Base-by-base conservation (phyloP, 1,140 invertebrate species). In the Acromyrmex heyeri region DNA sequence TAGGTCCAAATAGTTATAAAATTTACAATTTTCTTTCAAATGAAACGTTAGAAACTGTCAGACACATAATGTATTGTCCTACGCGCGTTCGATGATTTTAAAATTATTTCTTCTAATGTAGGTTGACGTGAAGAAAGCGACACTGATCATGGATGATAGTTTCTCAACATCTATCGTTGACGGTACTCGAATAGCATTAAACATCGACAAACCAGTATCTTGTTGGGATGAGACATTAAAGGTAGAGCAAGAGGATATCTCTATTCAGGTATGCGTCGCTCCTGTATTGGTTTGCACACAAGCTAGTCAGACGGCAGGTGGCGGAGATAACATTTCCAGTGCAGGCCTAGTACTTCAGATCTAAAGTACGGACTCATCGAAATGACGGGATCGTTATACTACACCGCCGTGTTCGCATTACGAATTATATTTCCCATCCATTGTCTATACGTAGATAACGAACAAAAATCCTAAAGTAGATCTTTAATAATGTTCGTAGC, bases 321-420 rank as follows among this genome's bases (percentile, higher is more conserved):
- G 98, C 16, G 98, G 98, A 1, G 98, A 99, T 93, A 99, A 98
- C 92, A 98, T 99, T 82, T 98, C 98, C 1, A 97, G 98, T 50
- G 97, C 98, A 10, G 98, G 98, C 24, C 93, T 98, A 5, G 97
- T 97, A 44, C 95, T 97, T 50, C 98, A 98, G 94, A 96, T 98
- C 72, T 96, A 95, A 93, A 82, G 44, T 61, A 59, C 18, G 14
- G 7, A 67, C 1, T 18, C 21, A 27, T 70, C 78, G 78, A 57
- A 44, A 69, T 34, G 30, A 70, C 65, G 21, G 38, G 21, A 70
- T 70, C 27, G 7, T 69, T 30, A 57, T 44, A 70, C 30, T 65
- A 44, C 48, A 81, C 21, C 64, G 21, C 16, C 59, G 72, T 53
- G 50, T 75, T 75, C 50, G 53, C 67, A 27, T 70, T 44, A 67